Evolutionary conservation across 1,140 invertebrate genomes (phyloP).

Genomic region (Scylla paramamosain): DNA sequence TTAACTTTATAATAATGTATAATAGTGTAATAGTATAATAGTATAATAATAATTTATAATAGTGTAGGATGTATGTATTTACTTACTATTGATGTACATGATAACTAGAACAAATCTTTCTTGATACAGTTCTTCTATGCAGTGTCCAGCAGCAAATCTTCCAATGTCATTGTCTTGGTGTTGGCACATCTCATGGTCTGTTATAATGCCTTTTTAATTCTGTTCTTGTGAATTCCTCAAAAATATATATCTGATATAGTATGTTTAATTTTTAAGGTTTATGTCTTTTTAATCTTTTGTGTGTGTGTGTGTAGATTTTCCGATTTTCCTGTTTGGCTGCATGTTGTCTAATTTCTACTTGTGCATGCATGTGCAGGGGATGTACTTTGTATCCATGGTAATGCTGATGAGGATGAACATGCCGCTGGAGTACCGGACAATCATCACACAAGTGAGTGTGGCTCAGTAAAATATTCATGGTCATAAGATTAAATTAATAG

Average conservation of each 20-base stretch:
- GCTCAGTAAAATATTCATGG: background rate
- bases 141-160: constrained; percentile 99
- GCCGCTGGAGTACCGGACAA: constrained; percentile 97
- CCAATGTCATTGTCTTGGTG: constrained; percentile 98
- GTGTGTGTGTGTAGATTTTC: background rate
- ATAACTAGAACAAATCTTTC: constrained; percentile 56
- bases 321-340: background rate
- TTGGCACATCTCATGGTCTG: constrained; percentile 98
- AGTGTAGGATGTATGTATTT: too few relatives aligned
- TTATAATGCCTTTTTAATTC: constrained; percentile 36
- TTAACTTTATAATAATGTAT: too few relatives aligned
- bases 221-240: constrained; percentile 16
- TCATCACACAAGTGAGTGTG: constrained; percentile 94
- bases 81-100: background rate
- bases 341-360: constrained; percentile 34
- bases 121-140: constrained; percentile 98
- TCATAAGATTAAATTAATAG: background rate
- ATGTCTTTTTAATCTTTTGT: background rate
- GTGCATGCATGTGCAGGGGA: constrained; percentile 86
- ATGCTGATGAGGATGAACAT: constrained; percentile 99
- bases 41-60: too few relatives aligned
- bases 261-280: background rate
- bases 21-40: too few relatives aligned
- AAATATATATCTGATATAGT: background rate
- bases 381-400: constrained; percentile 99